phyloP scores from a whole-genome alignment of 2,113 vertebrate species.

The Malurus cyaneus region DNA sequence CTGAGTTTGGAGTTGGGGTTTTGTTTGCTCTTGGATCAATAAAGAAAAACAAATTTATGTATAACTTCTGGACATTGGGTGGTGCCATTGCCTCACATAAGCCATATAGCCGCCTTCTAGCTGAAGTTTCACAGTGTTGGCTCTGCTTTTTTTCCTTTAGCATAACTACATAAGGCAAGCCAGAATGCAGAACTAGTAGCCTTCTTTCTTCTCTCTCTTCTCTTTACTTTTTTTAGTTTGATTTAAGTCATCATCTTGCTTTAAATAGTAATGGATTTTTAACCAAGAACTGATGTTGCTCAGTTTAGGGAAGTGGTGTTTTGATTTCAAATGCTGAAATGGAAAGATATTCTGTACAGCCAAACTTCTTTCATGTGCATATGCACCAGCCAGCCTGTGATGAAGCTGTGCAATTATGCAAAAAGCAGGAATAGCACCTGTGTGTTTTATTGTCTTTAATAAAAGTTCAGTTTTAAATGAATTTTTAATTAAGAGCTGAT shows the following conservation, averaged over 20 bases:
- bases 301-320: background rate
- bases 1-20: fast-evolving
- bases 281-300: background rate
- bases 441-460: background rate
- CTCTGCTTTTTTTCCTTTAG: background rate
- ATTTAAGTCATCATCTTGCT: background rate
- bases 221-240: background rate
- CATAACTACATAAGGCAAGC: constrained; percentile 10
- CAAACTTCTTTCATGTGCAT: background rate
- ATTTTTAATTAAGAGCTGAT: background rate
- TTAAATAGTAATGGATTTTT: constrained; percentile 4
- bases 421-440: background rate
- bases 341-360: background rate
- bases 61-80: constrained; percentile 27
- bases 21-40: background rate
- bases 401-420: background rate
- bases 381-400: background rate
- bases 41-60: background rate
- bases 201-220: background rate
- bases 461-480: background rate
- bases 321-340: background rate
- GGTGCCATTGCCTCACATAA: constrained; percentile 30
- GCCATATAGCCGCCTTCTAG: background rate
- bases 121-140: background rate
- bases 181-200: background rate